Evolutionary conservation across 1,140 invertebrate genomes (phyloP).

Genomic region (Drosophila sulfurigaster): DNA sequence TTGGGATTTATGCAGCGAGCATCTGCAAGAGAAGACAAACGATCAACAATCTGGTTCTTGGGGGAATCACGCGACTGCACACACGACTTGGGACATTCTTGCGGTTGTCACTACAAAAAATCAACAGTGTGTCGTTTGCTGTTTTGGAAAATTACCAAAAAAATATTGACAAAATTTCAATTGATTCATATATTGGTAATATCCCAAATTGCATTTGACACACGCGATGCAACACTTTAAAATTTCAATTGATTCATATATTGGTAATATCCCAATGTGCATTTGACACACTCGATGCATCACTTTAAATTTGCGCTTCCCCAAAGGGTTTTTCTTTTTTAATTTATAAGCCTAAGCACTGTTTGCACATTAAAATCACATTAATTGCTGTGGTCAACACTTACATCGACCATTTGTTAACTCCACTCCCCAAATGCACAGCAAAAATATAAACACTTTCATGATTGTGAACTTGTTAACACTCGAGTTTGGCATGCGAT

Average conservation of each 20-base stretch:
- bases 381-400: conserved; percentile 14
- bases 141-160: conserved; percentile 15
- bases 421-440: conserved; percentile 41
- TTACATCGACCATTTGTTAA: conserved; percentile 45
- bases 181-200: conserved; percentile 6
- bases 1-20: conserved; percentile 71
- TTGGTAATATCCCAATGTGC: conserved; percentile 26
- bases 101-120: conserved; percentile 27
- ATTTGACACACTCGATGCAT: conserved; percentile 18
- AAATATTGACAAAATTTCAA: conserved; percentile 4
- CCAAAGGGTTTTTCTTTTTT: neutral
- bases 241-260: neutral
- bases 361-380: conserved; percentile 16
- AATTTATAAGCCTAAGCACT: conserved; percentile 1
- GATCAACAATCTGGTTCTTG: conserved; percentile 35
- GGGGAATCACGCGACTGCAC: conserved; percentile 40
- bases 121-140: neutral
- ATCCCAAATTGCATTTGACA: conserved; percentile 28
- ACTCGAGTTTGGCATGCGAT: neutral
- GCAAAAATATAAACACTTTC: conserved; percentile 33
- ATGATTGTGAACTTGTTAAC: conserved; percentile 12
- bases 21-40: conserved; percentile 45
- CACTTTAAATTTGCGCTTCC: conserved; percentile 23
- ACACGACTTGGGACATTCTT: conserved; percentile 57
- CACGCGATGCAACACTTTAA: conserved; percentile 23